A percentile compares a stretch with the other conserved stretches of the same genome.
phyloP scores from a whole-genome alignment of 2,113 vertebrate genomes.

The Saccopteryx leptura region DNA sequence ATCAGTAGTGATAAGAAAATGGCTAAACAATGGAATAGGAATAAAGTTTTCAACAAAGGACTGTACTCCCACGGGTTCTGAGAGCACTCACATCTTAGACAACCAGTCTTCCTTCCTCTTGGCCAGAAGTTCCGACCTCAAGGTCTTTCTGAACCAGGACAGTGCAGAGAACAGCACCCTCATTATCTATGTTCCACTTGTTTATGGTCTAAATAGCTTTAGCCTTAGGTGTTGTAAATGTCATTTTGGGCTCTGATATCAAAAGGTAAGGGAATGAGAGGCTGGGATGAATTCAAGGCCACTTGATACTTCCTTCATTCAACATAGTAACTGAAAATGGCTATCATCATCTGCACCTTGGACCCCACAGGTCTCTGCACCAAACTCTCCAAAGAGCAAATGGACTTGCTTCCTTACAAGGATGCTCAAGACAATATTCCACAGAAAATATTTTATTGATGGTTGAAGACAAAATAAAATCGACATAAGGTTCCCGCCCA shows the following conservation, averaged over 20 bases:
- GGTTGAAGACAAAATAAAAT: constrained; percentile 74
- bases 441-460: constrained; percentile 69
- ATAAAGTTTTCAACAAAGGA: not conserved
- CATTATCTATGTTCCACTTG: not conserved
- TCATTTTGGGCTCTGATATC: not conserved
- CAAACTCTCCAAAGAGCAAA: constrained; percentile 33
- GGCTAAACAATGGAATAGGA: not conserved
- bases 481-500: constrained; percentile 63
- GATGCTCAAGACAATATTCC: constrained; percentile 34
- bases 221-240: not conserved
- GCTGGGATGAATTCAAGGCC: not conserved
- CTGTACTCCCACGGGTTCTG: fast-evolving
- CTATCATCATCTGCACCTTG: not conserved
- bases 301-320: not conserved
- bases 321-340: not conserved
- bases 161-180: not conserved
- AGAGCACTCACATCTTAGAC: not conserved
- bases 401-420: constrained; percentile 26
- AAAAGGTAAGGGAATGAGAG: not conserved
- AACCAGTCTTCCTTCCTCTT: not conserved
- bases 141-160: not conserved
- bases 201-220: not conserved
- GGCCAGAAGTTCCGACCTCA: not conserved
- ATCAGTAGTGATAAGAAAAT: not conserved
- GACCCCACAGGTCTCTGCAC: not conserved